phyloP scores from a whole-genome alignment of 2,888 invertebrate genomes.

The Cenopis cana region DNA sequence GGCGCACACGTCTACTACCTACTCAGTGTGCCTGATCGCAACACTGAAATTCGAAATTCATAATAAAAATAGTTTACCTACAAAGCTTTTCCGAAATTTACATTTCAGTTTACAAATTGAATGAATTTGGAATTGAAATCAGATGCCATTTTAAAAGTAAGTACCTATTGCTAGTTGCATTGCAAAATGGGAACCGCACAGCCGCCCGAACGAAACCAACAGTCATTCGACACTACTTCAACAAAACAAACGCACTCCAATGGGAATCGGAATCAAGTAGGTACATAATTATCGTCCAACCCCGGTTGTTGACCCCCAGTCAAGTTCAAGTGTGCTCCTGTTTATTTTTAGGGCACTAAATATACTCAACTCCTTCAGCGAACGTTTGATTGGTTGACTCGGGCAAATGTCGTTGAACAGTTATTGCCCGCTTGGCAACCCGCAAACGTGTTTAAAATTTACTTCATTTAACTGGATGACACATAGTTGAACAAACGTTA shows the following conservation, averaged over 20 bases:
- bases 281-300: slow-evolving; percentile 62
- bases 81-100: not conserved
- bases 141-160: not conserved
- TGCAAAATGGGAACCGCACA: not conserved
- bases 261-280: slow-evolving; percentile 18
- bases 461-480: slow-evolving; percentile 13
- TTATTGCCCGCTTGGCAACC: slow-evolving; percentile 24
- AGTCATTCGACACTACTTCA: not conserved
- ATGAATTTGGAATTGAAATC: not conserved
- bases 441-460: slow-evolving; percentile 30
- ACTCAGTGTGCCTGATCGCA: not conserved
- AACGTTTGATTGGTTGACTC: slow-evolving; percentile 51
- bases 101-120: not conserved
- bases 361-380: slow-evolving; percentile 68
- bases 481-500: not conserved
- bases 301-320: slow-evolving; percentile 69
- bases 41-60: not conserved
- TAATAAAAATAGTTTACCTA: not conserved
- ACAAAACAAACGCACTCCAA: slow-evolving; percentile 15
- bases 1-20: too few species aligned
- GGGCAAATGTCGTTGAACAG: slow-evolving; percentile 33
- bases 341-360: slow-evolving; percentile 80
- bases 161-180: not conserved
- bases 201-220: slow-evolving; percentile 15
- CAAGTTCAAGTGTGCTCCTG: slow-evolving; percentile 80